Percentiles rank a stretch among this genome's conserved stretches.
These are phyloP conservation scores for Isaurus tuberculatus DNA, from an alignment of 92 coral and sea anemone genomes.

Conservation along the genomic window DNA sequence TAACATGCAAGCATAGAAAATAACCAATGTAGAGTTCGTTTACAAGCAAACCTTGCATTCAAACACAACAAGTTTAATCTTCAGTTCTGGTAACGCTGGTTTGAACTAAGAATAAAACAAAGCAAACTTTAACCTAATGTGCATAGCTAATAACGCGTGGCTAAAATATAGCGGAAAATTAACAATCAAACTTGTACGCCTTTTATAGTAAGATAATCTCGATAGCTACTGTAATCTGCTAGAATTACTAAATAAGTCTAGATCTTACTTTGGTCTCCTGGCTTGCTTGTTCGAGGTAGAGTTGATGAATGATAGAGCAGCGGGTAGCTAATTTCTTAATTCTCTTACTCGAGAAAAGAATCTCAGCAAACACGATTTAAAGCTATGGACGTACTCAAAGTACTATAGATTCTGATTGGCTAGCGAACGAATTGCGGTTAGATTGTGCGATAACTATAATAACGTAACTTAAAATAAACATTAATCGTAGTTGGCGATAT, in stretches of 20 bases:
- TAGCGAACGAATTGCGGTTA: too few relatives aligned
- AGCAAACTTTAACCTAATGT: too few relatives aligned
- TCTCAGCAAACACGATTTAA: not conserved
- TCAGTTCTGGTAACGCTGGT: not conserved
- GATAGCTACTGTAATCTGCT: not conserved
- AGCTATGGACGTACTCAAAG: not conserved
- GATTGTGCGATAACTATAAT: not conserved
- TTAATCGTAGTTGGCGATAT: not conserved
- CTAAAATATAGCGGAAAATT: not conserved
- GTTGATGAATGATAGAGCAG: not conserved
- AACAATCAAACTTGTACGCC: too few relatives aligned
- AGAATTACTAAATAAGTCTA: not conserved
- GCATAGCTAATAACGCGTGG: not conserved
- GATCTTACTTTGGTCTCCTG: too few relatives aligned
- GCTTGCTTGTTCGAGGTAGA: too few relatives aligned
- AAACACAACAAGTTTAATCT: slow-evolving; percentile 1
- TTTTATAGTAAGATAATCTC: not conserved
- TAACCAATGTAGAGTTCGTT: not conserved
- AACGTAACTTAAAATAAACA: too few relatives aligned
- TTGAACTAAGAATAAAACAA: too few relatives aligned
- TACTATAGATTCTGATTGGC: too few relatives aligned
- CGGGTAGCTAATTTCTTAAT: not conserved
- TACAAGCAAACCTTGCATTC: slow-evolving; percentile 1
- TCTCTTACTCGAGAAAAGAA: not conserved
- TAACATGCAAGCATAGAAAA: too few relatives aligned